Conservation (phyloP, 2,888 invertebrate species). For the Conchocele bisecta region DNA sequence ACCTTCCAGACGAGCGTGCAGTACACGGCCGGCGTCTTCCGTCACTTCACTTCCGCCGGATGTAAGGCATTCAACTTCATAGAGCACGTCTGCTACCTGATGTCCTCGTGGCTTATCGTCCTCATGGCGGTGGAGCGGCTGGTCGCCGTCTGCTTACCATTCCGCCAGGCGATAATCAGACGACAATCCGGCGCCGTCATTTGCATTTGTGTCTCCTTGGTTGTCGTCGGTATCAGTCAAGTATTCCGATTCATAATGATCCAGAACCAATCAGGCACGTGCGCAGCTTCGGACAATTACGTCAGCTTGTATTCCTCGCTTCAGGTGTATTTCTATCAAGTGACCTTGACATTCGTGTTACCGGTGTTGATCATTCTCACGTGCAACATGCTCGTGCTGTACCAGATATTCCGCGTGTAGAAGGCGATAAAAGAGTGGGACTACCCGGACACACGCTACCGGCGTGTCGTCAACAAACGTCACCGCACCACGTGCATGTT, state of each 20-base stretch:
- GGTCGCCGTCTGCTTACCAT: slow-evolving; percentile 78
- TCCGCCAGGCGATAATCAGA: slow-evolving; percentile 71
- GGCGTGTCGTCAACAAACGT: slow-evolving; percentile 16
- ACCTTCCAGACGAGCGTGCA: too few relatives aligned
- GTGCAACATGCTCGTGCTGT: slow-evolving; percentile 75
- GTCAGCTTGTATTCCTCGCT: slow-evolving; percentile 59
- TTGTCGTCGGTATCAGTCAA: slow-evolving; percentile 73
- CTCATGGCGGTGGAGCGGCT: slow-evolving; percentile 78
- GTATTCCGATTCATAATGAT: slow-evolving; percentile 74
- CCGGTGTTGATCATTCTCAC: slow-evolving; percentile 72
- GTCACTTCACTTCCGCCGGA: slow-evolving; percentile 62
- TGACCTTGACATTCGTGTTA: slow-evolving; percentile 71
- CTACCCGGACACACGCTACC: slow-evolving; percentile 19
- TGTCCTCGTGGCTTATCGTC: slow-evolving; percentile 81
- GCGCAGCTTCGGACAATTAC: slow-evolving; percentile 58
- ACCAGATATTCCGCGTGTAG: slow-evolving; percentile 64
- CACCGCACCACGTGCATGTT: slow-evolving; percentile 67
- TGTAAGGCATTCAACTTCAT: slow-evolving; percentile 77
- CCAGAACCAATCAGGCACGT: slow-evolving; percentile 31
- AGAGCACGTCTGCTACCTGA: slow-evolving; percentile 74
- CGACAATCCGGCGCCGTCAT: slow-evolving; percentile 72
- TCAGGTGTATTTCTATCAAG: slow-evolving; percentile 71
- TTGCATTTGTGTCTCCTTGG: slow-evolving; percentile 69
- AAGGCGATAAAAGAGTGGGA: slow-evolving; percentile 42
- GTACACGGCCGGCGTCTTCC: slow-evolving; percentile 47